Conservation (phyloP, 30 jellyfish, hydroid and myxozoan species). For the Rhopilema esculentum region DNA sequence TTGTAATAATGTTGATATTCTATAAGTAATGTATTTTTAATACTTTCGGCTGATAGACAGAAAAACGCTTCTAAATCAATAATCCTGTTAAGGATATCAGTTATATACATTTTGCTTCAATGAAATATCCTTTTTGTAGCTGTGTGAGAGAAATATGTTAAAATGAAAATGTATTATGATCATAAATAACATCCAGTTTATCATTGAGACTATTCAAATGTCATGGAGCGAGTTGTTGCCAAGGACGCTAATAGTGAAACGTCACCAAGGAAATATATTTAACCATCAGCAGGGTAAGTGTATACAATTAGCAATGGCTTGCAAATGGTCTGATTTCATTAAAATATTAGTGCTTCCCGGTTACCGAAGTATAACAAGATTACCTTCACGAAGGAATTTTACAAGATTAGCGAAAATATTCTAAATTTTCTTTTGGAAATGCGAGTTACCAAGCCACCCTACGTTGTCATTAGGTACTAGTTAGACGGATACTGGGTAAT, state of each 20-base stretch:
- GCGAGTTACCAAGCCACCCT: neutral
- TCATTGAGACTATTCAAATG: too few relatives aligned
- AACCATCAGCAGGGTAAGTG: neutral
- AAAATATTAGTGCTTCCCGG: neutral
- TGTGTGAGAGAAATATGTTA: too few relatives aligned
- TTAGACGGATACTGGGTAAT: neutral
- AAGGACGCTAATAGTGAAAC: neutral
- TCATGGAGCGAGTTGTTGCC: too few relatives aligned
- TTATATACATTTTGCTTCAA: too few relatives aligned
- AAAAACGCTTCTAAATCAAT: too few relatives aligned
- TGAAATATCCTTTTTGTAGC: too few relatives aligned
- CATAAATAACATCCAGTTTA: too few relatives aligned
- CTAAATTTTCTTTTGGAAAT: neutral
- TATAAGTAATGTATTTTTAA: too few relatives aligned
- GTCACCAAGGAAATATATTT: neutral
- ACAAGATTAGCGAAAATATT: neutral
- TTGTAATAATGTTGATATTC: too few relatives aligned
- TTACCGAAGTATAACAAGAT: neutral
- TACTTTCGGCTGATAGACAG: too few relatives aligned
- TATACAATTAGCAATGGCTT: neutral
- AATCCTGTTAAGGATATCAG: too few relatives aligned
- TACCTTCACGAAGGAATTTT: neutral
- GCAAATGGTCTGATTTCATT: neutral
- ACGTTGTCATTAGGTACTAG: neutral
- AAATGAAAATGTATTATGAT: too few relatives aligned